Evolutionary conservation across 2,888 invertebrate genomes (phyloP), one percentile per base, ranked within the genome.

Genomic region (Aelia acuminata): DNA sequence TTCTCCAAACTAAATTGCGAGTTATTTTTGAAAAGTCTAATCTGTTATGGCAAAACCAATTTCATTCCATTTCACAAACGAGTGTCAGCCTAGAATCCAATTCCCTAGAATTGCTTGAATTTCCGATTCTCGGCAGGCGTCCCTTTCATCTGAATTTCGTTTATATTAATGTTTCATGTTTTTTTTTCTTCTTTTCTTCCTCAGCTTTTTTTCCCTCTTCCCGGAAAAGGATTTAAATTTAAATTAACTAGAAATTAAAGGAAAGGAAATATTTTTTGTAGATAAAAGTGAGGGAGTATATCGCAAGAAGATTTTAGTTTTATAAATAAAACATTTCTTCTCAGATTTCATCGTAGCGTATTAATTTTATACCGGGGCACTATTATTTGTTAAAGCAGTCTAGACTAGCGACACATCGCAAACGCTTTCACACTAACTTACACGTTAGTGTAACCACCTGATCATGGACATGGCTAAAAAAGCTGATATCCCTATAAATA

Each of bases 111-210:
- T 80, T 80, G 80, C 80, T 80, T 43, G 80, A 47, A 80, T 80
- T 80, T 80, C 80, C 80, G 43, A 80, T 80, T 39, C 80, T 80
- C 80, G 43, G n/a, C 43, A 43, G 43, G 80, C 80, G 80, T 80
- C 80, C 80, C 43, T 80, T 80, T 80, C 80, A 80, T 80, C 80
- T 47, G 80, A 80, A 80, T 80, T 80, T 47, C 80, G 80, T 80
- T 80, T 80, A 43, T 80, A 80, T 80, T 80, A 80, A 80, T 80
- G 80, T 80, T 80, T 43, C 39, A 15, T 20, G 43, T 80, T 22
- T 22, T 43, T 80, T 39, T 75, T 70, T 18, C 10, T 53, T 8
- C 20, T 63, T 31, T 26, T 11, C 57, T 3, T 26, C n/a, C 39
- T 31, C 57, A 11, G 26, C 53, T 39, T 18, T 13, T 75, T 39